Percentiles rank a stretch among this genome's conserved stretches.
Evolutionary conservation across 2,888 invertebrate genomes (phyloP).

Genomic region (Aphodius granarius): DNA sequence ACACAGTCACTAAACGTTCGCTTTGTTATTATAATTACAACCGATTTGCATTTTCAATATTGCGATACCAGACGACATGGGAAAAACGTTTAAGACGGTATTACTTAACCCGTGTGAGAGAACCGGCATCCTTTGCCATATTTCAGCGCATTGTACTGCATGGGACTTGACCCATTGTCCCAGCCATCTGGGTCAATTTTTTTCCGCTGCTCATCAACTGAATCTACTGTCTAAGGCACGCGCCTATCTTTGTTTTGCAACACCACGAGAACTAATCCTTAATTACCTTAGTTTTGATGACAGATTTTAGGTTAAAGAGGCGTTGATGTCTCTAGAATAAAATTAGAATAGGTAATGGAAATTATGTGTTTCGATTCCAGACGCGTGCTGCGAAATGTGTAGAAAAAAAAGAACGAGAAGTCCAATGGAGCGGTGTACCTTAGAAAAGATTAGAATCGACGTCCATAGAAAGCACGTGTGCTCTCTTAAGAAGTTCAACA

Average conservation of each 20-base stretch:
- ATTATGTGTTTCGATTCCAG: neutral
- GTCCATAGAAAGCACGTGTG: neutral
- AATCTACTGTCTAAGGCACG: neutral
- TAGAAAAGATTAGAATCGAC: neutral
- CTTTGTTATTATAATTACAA: neutral
- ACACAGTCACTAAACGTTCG: neutral
- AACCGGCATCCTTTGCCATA: neutral
- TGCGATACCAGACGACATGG: neutral
- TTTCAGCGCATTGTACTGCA: neutral
- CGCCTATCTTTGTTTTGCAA: neutral
- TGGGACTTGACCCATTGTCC: neutral
- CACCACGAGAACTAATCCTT: neutral
- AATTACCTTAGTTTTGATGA: too few relatives aligned
- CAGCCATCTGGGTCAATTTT: neutral
- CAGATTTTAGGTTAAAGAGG: too few relatives aligned
- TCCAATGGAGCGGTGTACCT: neutral
- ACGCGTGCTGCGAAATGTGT: neutral
- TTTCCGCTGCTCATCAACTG: neutral
- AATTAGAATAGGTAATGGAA: neutral
- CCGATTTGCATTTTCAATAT: neutral
- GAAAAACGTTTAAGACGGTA: neutral
- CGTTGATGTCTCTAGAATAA: too few relatives aligned
- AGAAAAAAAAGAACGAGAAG: neutral
- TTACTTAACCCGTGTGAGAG: neutral
- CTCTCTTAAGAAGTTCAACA: neutral